phyloP scores from a whole-genome alignment of 1,140 invertebrate species.

The Akabosia matsudoensis region DNA sequence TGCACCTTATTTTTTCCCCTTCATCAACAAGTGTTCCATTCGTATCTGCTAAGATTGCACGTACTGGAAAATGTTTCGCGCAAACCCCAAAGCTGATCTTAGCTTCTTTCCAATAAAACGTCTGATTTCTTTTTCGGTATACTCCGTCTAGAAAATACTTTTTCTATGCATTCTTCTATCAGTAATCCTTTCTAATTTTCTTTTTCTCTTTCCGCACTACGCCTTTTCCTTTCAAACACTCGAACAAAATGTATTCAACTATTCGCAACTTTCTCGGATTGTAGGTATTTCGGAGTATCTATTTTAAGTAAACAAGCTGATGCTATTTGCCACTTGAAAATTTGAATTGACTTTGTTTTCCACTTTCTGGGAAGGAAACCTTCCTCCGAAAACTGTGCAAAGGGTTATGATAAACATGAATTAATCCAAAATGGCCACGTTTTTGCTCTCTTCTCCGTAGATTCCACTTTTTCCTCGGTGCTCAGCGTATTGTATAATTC shows the following conservation, averaged over 20 bases:
- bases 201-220: too few species aligned
- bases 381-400: neutral
- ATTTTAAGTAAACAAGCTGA: neutral
- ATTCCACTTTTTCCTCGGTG: neutral
- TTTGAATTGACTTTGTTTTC: neutral
- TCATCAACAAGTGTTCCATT: too few species aligned
- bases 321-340: slow-evolving; percentile 18
- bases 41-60: too few species aligned
- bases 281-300: neutral
- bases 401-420: neutral
- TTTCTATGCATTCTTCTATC: too few species aligned
- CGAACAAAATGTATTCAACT: neutral
- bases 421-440: slow-evolving; percentile 12
- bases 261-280: neutral
- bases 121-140: too few species aligned
- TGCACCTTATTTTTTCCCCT: neutral
- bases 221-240: neutral
- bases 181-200: too few species aligned
- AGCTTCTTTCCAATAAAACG: too few species aligned
- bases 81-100: too few species aligned
- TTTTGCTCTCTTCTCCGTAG: slow-evolving; percentile 19
- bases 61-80: too few species aligned
- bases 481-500: neutral
- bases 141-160: too few species aligned
- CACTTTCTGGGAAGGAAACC: neutral